Conservation (phyloP, 2,113 vertebrate species). For the Psilopsiagon aymara region DNA sequence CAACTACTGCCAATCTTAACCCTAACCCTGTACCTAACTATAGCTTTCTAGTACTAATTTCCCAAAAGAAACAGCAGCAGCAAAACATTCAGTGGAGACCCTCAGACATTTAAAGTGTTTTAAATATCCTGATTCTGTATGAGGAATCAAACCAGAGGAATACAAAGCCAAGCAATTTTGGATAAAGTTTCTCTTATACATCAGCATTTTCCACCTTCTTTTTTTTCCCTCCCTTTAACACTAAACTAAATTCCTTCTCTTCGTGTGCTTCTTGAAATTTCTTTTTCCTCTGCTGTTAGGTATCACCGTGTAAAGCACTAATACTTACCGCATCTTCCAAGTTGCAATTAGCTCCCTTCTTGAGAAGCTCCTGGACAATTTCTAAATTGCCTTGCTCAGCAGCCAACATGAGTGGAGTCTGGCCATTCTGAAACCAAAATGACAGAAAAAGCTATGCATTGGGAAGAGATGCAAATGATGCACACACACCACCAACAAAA, state of each 20-base stretch:
- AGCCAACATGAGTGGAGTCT: slow-evolving; percentile 95
- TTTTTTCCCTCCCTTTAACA: fast-evolving
- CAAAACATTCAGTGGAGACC: not conserved
- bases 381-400: slow-evolving; percentile 95
- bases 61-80: not conserved
- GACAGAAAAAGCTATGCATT: not conserved
- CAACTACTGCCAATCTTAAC: not conserved
- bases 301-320: not conserved
- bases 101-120: not conserved
- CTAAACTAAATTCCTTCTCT: not conserved
- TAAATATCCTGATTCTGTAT: not conserved
- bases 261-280: not conserved
- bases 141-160: not conserved
- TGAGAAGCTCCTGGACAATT: slow-evolving; percentile 93
- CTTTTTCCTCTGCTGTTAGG: not conserved
- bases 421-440: slow-evolving; percentile 83
- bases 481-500: not conserved
- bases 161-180: not conserved
- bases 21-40: not conserved
- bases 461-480: not conserved
- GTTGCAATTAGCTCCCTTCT: slow-evolving; percentile 92
- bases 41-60: not conserved
- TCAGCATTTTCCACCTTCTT: not conserved
- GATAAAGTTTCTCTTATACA: not conserved
- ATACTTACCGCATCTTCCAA: slow-evolving; percentile 90